Evolutionary conservation across 2,113 vertebrate genomes (phyloP).

Genomic region (Ceuthmochares aereus): DNA sequence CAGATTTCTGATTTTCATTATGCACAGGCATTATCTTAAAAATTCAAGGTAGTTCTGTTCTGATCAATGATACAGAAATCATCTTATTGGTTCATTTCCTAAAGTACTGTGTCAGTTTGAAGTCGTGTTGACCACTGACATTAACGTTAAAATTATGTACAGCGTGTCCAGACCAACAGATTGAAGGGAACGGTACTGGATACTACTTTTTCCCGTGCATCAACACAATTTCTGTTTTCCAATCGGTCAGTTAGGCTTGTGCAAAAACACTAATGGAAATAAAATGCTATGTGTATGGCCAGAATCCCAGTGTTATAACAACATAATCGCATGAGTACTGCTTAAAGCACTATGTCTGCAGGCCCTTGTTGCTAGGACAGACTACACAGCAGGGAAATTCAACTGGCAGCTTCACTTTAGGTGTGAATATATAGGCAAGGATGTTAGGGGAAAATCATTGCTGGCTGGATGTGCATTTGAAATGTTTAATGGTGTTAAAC

Average conservation of each 20-base stretch:
- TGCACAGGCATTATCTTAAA: background rate
- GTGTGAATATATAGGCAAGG: background rate
- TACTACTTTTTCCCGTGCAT: background rate
- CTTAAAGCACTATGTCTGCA: background rate
- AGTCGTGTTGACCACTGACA: background rate
- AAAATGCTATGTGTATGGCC: background rate
- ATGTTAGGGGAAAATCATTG: background rate
- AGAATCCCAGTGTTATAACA: background rate
- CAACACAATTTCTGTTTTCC: background rate
- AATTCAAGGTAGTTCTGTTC: background rate
- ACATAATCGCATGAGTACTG: background rate
- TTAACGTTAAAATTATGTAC: background rate
- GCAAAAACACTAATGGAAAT: background rate
- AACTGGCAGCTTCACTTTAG: background rate
- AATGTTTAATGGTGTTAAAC: background rate
- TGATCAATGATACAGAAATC: background rate
- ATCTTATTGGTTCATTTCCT: background rate
- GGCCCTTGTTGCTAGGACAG: background rate
- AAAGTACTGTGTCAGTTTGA: background rate
- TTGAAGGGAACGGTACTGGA: background rate
- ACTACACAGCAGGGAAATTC: background rate
- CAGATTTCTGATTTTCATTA: background rate
- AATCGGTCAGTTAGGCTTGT: background rate
- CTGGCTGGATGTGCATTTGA: background rate
- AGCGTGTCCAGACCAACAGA: background rate